A percentile compares a stretch with the other conserved stretches of the same genome.
phyloP scores from a whole-genome alignment of 2,888 invertebrate species.

The Chloroclysta siterata region DNA sequence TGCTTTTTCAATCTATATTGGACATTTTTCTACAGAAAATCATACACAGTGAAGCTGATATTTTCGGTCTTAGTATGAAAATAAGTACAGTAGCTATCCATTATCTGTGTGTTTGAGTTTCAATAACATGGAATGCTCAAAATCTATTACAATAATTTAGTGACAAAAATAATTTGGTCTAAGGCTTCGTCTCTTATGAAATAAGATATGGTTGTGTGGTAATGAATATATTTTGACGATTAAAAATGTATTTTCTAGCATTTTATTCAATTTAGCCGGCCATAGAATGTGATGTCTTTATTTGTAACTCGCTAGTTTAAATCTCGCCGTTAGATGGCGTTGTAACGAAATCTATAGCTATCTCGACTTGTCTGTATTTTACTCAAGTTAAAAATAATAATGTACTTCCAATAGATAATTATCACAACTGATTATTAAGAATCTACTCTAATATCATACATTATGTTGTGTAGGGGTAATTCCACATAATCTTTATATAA shows the following conservation, averaged over 20 bases:
- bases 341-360: conserved; percentile 11
- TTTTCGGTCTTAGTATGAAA: neutral
- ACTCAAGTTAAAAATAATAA: conserved; percentile 1
- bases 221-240: conserved; percentile 53
- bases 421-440: neutral
- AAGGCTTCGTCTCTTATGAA: conserved; percentile 70
- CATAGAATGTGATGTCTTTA: conserved; percentile 38
- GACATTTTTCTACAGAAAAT: neutral
- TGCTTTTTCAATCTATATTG: conserved; percentile 3
- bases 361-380: neutral
- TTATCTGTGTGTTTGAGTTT: conserved; percentile 11
- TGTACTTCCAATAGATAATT: neutral
- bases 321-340: conserved; percentile 22
- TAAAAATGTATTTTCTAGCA: conserved; percentile 57
- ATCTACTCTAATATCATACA: neutral
- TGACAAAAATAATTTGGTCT: conserved; percentile 47
- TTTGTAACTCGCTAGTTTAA: conserved; percentile 26
- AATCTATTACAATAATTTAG: conserved; percentile 50
- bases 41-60: neutral
- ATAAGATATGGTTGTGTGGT: conserved; percentile 75
- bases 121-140: conserved; percentile 41
- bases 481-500: neutral
- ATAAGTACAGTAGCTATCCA: too few relatives aligned
- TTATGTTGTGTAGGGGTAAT: neutral
- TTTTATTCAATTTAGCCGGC: conserved; percentile 51